Evolutionary conservation across 2,113 vertebrate genomes (phyloP), one percentile per base, ranked within the genome.

Genomic region (Microcebus murinus): DNA sequence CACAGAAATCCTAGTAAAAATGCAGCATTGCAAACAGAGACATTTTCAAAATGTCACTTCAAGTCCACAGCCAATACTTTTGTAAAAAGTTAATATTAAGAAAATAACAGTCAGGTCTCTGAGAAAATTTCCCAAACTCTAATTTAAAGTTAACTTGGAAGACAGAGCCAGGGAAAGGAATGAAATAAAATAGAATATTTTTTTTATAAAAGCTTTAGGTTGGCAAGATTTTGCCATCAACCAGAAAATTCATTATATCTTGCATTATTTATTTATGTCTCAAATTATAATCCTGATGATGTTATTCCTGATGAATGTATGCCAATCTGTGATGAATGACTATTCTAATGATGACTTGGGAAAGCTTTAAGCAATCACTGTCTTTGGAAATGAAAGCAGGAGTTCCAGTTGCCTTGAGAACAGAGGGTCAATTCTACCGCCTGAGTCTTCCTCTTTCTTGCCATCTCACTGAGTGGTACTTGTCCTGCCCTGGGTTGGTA

Each of bases 91-190:
- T 93, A 79, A 87, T 84, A 94, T 85, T 81, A 85, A 92, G 80
- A 87, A 85, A 84, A 67, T 81, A 90, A 84, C 45, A 67, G 59
- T 76, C 57, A 71, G 65, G 90, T 55, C 45, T 90, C 18, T 71
- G 50, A 90, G 61, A 55, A 71, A 83, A 95, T 70, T 81, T 87
- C 17, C 14, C 23, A 84, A 36, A 61, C 14, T 87, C 63, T 91
- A 87, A 81, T 94, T 61, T 65, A 95, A 95, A 57, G 50, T 86
- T 70, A 83, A 95, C n/a, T 63, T 93, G 57, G 21, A 91, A 71
- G 73, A 87, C 1, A 71, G 13, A 84, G 57, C 14, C 31, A 39
- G 1, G 4, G 7, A 59, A 1, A 27, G 2, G n/a, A 95, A 52
- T 86, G 34, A 93, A 82, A 87, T 29, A 1, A 29, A 29, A 93